phyloP scores from a whole-genome alignment of 2,797 vertebrate species.

The Tadarida brasiliensis region DNA sequence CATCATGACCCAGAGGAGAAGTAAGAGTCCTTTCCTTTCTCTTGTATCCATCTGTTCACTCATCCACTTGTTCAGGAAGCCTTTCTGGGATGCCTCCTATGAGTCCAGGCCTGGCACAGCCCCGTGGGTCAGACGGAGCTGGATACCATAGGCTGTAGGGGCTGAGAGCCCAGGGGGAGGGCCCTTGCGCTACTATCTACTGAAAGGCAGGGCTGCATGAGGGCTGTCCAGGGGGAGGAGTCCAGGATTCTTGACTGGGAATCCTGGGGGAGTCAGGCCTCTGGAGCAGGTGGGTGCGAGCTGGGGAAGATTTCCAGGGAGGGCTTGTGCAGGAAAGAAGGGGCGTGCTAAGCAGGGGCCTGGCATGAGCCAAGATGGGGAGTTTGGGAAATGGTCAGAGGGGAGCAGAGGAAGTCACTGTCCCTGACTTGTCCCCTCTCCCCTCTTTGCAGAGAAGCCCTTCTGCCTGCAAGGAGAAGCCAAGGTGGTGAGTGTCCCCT shows the following conservation, averaged over 20 bases:
- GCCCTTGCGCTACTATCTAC: not conserved
- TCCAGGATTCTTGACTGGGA: not conserved
- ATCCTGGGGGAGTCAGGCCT: not conserved
- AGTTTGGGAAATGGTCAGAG: fast-evolving
- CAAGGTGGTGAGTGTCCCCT: slow-evolving; percentile 81
- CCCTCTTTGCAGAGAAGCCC: slow-evolving; percentile 70
- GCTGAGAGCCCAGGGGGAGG: not conserved
- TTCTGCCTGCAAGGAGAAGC: slow-evolving; percentile 60
- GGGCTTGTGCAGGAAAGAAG: not conserved
- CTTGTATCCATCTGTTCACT: not conserved
- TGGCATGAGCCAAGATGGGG: fast-evolving
- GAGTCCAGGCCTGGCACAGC: not conserved
- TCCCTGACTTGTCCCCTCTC: slow-evolving; percentile 36
- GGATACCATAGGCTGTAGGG: not conserved
- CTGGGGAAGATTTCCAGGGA: not conserved
- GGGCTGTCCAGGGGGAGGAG: not conserved
- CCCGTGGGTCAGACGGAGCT: not conserved
- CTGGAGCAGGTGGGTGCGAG: not conserved
- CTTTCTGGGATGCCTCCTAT: not conserved
- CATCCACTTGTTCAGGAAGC: not conserved
- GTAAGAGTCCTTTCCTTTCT: slow-evolving; percentile 74
- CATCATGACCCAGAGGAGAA: slow-evolving; percentile 81
- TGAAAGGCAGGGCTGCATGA: not conserved
- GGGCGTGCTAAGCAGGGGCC: not conserved
- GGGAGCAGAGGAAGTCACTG: not conserved